phyloP scores from a whole-genome alignment of 2,113 vertebrate species.

The Thunnus maccoyii region DNA sequence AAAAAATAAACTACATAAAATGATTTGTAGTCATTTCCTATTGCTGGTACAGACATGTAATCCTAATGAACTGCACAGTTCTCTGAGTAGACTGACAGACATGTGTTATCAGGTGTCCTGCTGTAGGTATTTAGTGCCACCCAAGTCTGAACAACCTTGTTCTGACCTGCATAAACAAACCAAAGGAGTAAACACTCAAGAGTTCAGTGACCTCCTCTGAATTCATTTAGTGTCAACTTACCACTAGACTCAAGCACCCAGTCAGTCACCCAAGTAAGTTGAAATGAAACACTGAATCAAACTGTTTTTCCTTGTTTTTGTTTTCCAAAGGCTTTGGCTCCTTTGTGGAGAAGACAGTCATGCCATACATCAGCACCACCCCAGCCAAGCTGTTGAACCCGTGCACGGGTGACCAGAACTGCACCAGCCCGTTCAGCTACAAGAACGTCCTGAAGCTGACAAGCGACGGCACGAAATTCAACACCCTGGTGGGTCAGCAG shows the following conservation, averaged over 20 bases:
- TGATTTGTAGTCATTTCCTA: too few relatives aligned
- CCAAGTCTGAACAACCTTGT: slow-evolving; percentile 14
- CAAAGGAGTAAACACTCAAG: slow-evolving; percentile 9
- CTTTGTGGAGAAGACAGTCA: slow-evolving; percentile 99
- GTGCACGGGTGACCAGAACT: slow-evolving; percentile 94
- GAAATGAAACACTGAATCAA: too few relatives aligned
- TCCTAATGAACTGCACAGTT: too few relatives aligned
- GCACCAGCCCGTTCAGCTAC: slow-evolving; percentile 98
- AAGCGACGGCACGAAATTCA: slow-evolving; percentile 89
- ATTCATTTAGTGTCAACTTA: slow-evolving; percentile 7
- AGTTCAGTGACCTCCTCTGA: neutral
- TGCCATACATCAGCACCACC: slow-evolving; percentile 99
- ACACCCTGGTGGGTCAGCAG: slow-evolving; percentile 93
- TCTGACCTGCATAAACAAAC: slow-evolving; percentile 40
- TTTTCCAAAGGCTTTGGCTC: slow-evolving; percentile 92
- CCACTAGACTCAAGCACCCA: neutral
- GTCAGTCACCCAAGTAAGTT: neutral
- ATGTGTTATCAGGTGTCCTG: slow-evolving; percentile 17
- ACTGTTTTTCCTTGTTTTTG: too few relatives aligned
- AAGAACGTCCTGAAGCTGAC: slow-evolving; percentile 97
- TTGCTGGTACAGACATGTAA: too few relatives aligned
- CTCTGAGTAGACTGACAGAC: neutral
- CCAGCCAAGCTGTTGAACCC: slow-evolving; percentile 96
- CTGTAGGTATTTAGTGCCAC: slow-evolving; percentile 18
- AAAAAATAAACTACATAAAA: too few relatives aligned